Evolutionary conservation across 2,888 invertebrate species (phyloP), one percentile per base, ranked within the genome.

Genomic region (Chesias legatella): DNA sequence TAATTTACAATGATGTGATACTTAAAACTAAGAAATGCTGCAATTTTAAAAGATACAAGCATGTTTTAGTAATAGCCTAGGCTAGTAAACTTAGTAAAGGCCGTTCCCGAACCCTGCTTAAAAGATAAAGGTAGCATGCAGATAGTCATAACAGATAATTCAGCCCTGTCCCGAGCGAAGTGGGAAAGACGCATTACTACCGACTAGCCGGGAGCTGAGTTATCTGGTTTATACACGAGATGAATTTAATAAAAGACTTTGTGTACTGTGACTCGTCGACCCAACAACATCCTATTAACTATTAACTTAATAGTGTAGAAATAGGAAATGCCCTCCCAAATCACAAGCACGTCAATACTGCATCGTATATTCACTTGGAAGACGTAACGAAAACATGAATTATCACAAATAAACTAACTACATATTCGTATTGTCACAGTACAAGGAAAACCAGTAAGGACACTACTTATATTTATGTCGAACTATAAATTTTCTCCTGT

Each of bases 251-350:
- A n/a, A n/a, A n/a, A n/a, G n/a, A n/a, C 5, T 17, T 17, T 24
- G 8, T n/a, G 7, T 24, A 23, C 21, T 9, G 3, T 9, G 13
- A 51, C 43, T 56, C 38, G 50, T 60, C 60, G 50, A 53, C 56
- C 53, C 56, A 51, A 53, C 55, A 57, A 3, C 48, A 56, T 63
- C 65, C 64, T 70, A 63, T 66, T 62, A 73, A 79, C 81, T 82
- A 83, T 79, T 79, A 83, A 79, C 79, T 79, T 80, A 81, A 79
- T 76, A 79, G 75, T 76, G 77, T 81, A 76, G 63, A 72, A 42
- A 74, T 80, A 83, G 82, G 85, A 85, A 83, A 78, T 71, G 77
- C 83, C 83, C 85, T 73, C 80, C 81, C 77, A 69, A 64, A 63
- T 58, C 67, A 53, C 55, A 55, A 63, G 52, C 53, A 57, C 56